Conservation (phyloP, 2,797 vertebrate genomes). For the Sardinella longiceps region DNA sequence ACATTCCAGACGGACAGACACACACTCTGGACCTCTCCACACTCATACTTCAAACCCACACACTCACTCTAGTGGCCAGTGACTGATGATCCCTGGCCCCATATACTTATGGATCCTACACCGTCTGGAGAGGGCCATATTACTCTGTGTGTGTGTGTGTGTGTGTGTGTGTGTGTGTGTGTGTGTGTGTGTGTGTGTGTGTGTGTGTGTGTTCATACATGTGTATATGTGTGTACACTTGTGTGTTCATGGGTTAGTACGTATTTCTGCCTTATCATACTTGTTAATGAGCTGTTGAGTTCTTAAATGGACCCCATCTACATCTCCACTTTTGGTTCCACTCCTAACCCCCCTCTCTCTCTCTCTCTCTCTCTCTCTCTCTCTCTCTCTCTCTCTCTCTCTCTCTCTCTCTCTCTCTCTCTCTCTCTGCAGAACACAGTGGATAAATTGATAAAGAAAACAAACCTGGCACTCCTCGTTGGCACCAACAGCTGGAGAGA, state of each 20-base stretch:
- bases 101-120: neutral
- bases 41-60: constrained; percentile 36
- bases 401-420: constrained; percentile 13
- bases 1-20: constrained; percentile 20
- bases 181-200: constrained; percentile 32
- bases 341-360: too few species aligned
- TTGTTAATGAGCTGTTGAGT: neutral
- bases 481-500: constrained; percentile 99
- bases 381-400: constrained; percentile 28
- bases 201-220: constrained; percentile 25
- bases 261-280: neutral
- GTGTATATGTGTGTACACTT: constrained; percentile 20
- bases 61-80: neutral
- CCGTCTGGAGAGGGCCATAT: constrained; percentile 31
- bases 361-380: constrained; percentile 15
- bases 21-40: constrained; percentile 26
- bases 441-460: constrained; percentile 99
- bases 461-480: constrained; percentile 96
- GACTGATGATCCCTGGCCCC: neutral
- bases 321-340: constrained; percentile 45
- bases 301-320: neutral
- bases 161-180: constrained; percentile 43
- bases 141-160: constrained; percentile 27
- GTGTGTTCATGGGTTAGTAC: neutral
- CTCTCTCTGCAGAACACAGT: constrained; percentile 87